These are phyloP conservation scores for Chloroclysta siterata DNA, from an alignment of 2,888 invertebrate genomes.

Conservation along the genomic window DNA sequence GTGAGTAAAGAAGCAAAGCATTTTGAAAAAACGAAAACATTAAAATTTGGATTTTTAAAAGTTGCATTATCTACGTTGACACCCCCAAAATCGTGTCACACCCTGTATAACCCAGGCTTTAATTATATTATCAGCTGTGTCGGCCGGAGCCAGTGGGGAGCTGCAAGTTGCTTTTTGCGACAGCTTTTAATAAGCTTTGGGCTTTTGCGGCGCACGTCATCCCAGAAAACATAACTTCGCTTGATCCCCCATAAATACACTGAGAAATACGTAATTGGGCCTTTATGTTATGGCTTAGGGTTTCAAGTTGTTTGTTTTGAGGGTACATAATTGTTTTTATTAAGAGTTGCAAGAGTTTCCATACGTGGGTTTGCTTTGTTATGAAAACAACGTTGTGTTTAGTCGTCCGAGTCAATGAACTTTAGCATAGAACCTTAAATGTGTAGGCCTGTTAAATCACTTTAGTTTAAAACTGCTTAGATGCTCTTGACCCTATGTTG, in stretches of 20 bases:
- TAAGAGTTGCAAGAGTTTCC: background rate
- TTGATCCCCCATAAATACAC: conserved; percentile 51
- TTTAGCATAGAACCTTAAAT: no score
- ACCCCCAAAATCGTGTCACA: background rate
- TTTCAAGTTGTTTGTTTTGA: conserved; percentile 29
- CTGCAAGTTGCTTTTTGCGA: conserved; percentile 70
- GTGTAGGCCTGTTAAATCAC: no score
- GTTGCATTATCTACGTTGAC: no score
- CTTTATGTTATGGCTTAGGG: conserved; percentile 44
- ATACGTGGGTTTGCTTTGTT: no score
- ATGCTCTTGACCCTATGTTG: no score
- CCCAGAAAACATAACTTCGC: conserved; percentile 55
- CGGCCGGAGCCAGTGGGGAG: conserved; percentile 56
- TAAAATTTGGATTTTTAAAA: no score
- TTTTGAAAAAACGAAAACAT: no score
- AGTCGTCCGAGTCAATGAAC: no score
- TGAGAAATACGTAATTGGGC: conserved; percentile 49
- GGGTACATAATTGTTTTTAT: background rate
- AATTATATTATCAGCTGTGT: conserved; percentile 53
- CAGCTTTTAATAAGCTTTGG: conserved; percentile 77
- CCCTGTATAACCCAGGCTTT: conserved; percentile 23
- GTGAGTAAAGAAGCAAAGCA: no score
- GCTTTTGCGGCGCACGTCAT: conserved; percentile 62
- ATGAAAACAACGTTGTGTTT: no score
- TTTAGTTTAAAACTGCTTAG: no score